Evolutionary conservation across 2,113 vertebrate species (phyloP), one percentile per base, ranked within the genome.

Genomic region (Seriola aureovittata): DNA sequence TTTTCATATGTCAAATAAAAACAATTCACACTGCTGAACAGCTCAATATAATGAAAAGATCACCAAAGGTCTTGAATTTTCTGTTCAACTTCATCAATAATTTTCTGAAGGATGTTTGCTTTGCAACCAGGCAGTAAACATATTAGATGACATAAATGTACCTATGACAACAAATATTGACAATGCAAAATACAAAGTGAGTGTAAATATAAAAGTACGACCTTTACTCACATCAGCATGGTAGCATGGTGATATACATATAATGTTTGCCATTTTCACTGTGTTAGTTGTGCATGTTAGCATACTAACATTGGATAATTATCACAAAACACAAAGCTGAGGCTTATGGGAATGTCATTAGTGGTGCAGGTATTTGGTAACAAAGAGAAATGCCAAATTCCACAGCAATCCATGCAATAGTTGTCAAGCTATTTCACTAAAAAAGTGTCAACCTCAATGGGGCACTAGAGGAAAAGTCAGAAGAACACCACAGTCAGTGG

Each of bases 1-100:
- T 6, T 74, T 80, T 67, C 44, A 80, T 42, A 71, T 63, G 65
- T 81, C 1, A 10, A 71, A 70, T 54, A 57, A 76, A 83, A 66
- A 71, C 25, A 42, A 73, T 60, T 52, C 66, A 73, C 52, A 63
- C 10, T 19, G 10, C 50, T 67, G 63, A 80, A 32, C 23, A 62
- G 60, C n/a, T 63, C 38, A 9, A 21, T 54, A 82, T 66, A 78
- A 32, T 1, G 1, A 4, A 65, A 77, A 70, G 23, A 67, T 55
- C 5, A 7, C 23, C 59, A 19, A 1, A 50, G 17, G 48, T 50
- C 48, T n/a, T 29, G 10, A 44, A 71, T n/a, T 36, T 62, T 57
- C 4, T 19, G 5, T 54, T 75, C 63, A 57, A 13, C 21, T 57
- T 25, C 4, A 57, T 25, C 2, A 12, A 25, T 57, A 16, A 16